Evolutionary conservation across 2,888 invertebrate genomes (phyloP).

Genomic region (Protonemura montana): DNA sequence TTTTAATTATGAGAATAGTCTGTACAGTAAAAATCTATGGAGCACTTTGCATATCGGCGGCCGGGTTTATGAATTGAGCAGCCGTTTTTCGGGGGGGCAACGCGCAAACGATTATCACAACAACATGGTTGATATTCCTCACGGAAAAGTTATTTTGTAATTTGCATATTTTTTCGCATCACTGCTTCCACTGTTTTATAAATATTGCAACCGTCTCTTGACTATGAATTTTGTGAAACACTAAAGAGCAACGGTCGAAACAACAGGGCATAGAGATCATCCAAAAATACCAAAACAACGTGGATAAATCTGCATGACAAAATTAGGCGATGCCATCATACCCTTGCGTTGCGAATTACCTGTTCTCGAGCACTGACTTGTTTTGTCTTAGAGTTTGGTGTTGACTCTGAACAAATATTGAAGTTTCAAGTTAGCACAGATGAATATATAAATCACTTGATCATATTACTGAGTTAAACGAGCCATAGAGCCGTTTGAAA

Average conservation of each 20-base stretch:
- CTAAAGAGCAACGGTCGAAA: neutral
- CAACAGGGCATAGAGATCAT: too few relatives aligned
- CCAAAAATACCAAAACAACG: too few relatives aligned
- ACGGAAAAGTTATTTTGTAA: neutral
- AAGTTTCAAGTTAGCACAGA: too few relatives aligned
- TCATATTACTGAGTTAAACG: too few relatives aligned
- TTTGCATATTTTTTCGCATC: conserved; percentile 12
- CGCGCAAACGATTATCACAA: neutral
- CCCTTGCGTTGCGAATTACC: too few relatives aligned
- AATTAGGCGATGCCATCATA: too few relatives aligned
- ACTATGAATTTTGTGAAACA: neutral
- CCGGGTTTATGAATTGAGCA: neutral
- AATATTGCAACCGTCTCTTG: neutral
- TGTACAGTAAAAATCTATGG: neutral
- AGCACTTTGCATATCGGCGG: neutral
- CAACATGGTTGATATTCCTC: neutral
- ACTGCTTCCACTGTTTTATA: neutral
- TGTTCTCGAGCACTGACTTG: too few relatives aligned
- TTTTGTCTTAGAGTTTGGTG: too few relatives aligned
- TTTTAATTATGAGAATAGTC: conserved; percentile 3
- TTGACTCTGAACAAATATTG: too few relatives aligned
- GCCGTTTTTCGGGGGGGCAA: neutral
- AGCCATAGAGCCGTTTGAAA: too few relatives aligned
- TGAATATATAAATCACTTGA: too few relatives aligned
- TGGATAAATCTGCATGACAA: too few relatives aligned